phyloP scores from a whole-genome alignment of 2,888 invertebrate species.

The Diaperis boleti region DNA sequence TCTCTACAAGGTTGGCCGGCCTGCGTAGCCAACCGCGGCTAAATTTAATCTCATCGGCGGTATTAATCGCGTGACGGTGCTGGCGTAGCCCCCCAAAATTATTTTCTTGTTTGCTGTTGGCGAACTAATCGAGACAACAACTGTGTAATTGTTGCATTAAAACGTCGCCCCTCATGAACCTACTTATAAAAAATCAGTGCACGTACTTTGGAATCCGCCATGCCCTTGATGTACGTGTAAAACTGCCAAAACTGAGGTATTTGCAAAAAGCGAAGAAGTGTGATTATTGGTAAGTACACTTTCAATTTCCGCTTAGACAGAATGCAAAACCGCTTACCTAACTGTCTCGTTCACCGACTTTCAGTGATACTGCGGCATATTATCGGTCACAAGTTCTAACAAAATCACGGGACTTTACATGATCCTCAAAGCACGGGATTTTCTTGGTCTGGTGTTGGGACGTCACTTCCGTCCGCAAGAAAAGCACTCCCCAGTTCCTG shows the following conservation, averaged over 20 bases:
- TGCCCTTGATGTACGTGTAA: constrained; percentile 23
- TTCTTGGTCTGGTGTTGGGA: constrained; percentile 23
- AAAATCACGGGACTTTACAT: constrained; percentile 1
- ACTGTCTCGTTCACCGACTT: background rate
- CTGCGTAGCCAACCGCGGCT: constrained; percentile 30
- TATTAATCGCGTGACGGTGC: constrained; percentile 29
- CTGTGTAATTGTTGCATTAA: constrained; percentile 34
- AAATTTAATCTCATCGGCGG: constrained; percentile 32
- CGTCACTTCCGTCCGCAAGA: constrained; percentile 24
- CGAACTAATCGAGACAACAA: constrained; percentile 25
- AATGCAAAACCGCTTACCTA: constrained; percentile 18
- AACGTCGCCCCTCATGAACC: constrained; percentile 43
- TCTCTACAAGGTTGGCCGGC: constrained; percentile 28
- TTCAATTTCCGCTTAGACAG: constrained; percentile 13
- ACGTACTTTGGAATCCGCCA: constrained; percentile 29
- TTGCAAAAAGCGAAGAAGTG: constrained; percentile 34
- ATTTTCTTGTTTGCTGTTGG: constrained; percentile 13
- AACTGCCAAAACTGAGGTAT: constrained; percentile 24
- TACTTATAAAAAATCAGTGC: constrained; percentile 45
- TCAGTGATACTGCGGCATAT: too few relatives aligned
- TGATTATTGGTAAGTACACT: constrained; percentile 41
- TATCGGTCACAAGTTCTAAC: too few relatives aligned
- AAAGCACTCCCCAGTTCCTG: too few relatives aligned
- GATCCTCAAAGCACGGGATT: background rate
- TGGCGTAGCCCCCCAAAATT: constrained; percentile 25